These are phyloP conservation scores for Gymnocephalus cernua DNA, from an alignment of 2,113 vertebrate species.

Conservation along the genomic window DNA sequence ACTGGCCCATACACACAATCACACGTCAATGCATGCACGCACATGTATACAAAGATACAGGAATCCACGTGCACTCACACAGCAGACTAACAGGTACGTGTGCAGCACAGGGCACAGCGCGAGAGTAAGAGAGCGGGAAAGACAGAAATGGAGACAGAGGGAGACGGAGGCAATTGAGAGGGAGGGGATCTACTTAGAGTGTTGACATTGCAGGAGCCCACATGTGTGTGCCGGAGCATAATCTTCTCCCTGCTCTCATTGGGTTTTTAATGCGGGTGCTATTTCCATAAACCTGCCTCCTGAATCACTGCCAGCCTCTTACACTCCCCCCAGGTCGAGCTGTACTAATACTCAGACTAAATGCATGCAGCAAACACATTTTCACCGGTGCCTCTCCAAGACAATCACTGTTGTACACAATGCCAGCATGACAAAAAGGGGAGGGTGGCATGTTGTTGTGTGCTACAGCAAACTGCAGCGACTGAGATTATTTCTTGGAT, in stretches of 20 bases:
- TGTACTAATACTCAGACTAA: conserved; percentile 69
- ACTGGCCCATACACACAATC: conserved; percentile 12
- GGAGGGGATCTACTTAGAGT: conserved; percentile 76
- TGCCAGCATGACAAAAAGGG: conserved; percentile 59
- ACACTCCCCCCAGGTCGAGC: conserved; percentile 70
- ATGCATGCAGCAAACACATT: conserved; percentile 75
- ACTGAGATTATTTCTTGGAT: conserved; percentile 74
- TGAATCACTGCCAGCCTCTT: conserved; percentile 78
- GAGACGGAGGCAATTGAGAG: conserved; percentile 64
- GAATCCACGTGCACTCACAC: conserved; percentile 19
- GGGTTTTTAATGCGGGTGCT: conserved; percentile 79
- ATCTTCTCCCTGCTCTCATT: conserved; percentile 78
- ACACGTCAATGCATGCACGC: conserved; percentile 14
- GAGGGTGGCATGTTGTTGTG: conserved; percentile 45
- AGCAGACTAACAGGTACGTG: conserved; percentile 42
- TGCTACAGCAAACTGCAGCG: conserved; percentile 58
- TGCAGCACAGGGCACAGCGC: conserved; percentile 28
- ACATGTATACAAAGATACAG: conserved; percentile 24
- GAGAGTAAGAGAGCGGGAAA: conserved; percentile 34
- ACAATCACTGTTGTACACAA: conserved; percentile 73
- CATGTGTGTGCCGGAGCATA: conserved; percentile 74
- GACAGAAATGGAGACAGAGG: conserved; percentile 57
- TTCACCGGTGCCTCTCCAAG: conserved; percentile 60
- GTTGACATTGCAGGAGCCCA: conserved; percentile 78
- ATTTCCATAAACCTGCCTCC: conserved; percentile 83